A percentile compares a stretch with the other conserved stretches of the same genome.
Evolutionary conservation across 1,140 invertebrate species (phyloP).

Genomic region (Pseudomyrmex sp.): DNA sequence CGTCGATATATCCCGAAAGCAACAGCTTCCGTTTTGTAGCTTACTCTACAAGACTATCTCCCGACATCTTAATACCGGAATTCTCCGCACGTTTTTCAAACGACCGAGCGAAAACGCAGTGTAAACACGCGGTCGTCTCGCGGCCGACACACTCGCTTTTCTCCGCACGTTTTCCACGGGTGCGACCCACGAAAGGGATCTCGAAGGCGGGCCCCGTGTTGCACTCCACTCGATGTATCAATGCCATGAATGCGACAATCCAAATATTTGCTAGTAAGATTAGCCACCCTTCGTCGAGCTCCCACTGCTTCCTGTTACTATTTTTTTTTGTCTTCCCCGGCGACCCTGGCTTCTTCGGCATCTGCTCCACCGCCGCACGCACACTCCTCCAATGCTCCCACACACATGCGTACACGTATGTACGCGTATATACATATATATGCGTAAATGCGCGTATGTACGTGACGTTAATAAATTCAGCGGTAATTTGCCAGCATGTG

Average conservation of each 20-base stretch:
- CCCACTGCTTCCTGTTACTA: constrained; percentile 72
- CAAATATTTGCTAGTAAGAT: constrained; percentile 85
- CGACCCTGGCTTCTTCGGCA: constrained; percentile 27
- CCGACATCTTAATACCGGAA: constrained; percentile 78
- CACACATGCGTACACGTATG: background rate
- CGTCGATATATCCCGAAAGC: constrained; percentile 57
- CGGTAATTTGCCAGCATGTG: background rate
- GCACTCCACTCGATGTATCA: constrained; percentile 80
- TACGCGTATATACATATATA: background rate
- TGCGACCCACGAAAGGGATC: constrained; percentile 22
- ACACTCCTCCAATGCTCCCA: constrained; percentile 3
- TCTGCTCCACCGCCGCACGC: constrained; percentile 37
- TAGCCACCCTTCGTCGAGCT: constrained; percentile 72
- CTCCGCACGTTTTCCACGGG: constrained; percentile 53
- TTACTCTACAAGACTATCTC: constrained; percentile 70
- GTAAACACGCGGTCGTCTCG: constrained; percentile 65
- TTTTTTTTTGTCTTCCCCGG: constrained; percentile 35
- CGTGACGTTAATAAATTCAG: constrained; percentile 37
- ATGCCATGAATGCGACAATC: constrained; percentile 83
- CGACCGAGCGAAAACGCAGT: constrained; percentile 57
- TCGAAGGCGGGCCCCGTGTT: constrained; percentile 9
- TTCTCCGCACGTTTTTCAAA: constrained; percentile 64
- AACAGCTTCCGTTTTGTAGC: constrained; percentile 43
- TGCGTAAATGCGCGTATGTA: background rate
- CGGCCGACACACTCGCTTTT: constrained; percentile 46